Base-by-base conservation (phyloP, 1,140 invertebrate genomes). In the Zaprionus nigranus region DNA sequence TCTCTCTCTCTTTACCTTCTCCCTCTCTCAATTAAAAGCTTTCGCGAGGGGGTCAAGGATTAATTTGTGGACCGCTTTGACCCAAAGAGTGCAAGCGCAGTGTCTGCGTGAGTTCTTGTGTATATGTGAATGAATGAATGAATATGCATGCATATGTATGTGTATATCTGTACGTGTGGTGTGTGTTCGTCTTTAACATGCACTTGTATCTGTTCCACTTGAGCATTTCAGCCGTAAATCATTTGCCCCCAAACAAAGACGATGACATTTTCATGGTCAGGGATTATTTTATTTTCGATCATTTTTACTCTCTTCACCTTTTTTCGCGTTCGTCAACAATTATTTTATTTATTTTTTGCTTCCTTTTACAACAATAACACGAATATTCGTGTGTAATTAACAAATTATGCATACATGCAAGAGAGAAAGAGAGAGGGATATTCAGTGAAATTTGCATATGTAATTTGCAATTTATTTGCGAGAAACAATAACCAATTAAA, bases 41-140 rank as follows among this genome's bases (percentile, higher is more conserved):
- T 72, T 57, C 7, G 24, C 63, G 54, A 43, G 54, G 64, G 74
- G 87, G 87, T 91, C 87, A 88, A 74, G 83, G 88, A 88, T 91
- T 91, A 91, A 91, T 87, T 91, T 61, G 68, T 58, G 71, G 46
- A 58, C 43, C 64, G 30, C 38, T 46, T 36, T 74, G 73, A 75
- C 73, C 67, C 67, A 71, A 58, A 75, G 58, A 75, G 46, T 68
- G 62, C 43, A 72, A 20, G 13, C 28, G 20, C 30, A 51, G 11
- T 69, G 20, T 54, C 34, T 36, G 43, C 17, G 30, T 34, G 30
- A 34, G 30, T 34, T 30, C 30, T 2, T n/a, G 9, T 65, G 11
- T 24, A 12, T 64, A 36, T 20, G 7, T 59, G 38, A 26, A 5
- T 43, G 22, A 43, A 28, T 58, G 46, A 51, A 46, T 53, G 24